Evolutionary conservation across 2,797 vertebrate species (phyloP).

Genomic region (Tenualosa thibaudeaui): DNA sequence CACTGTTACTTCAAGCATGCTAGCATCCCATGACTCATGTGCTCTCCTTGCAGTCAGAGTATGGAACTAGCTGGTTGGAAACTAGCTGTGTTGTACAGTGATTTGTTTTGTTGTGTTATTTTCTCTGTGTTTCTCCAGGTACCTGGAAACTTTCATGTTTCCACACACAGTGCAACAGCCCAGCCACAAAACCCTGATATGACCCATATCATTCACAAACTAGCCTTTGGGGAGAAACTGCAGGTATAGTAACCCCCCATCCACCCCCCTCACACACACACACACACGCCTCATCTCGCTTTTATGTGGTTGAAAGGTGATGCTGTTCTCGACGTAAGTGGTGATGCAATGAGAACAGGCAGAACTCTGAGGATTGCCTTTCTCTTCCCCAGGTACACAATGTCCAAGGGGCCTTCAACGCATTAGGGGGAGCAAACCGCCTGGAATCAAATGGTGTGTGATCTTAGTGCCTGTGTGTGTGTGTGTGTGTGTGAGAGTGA

Average conservation of each 20-base stretch:
- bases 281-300: neutral
- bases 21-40: neutral
- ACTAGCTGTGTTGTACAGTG: neutral
- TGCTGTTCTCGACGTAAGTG: neutral
- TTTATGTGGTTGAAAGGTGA: neutral
- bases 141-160: conserved; percentile 97
- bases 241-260: conserved; percentile 71
- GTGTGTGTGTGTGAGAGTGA: neutral
- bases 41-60: neutral
- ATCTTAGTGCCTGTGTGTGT: neutral
- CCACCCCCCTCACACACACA: neutral
- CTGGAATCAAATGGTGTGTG: conserved; percentile 85
- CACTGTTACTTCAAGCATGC: neutral
- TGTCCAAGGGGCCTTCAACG: conserved; percentile 95
- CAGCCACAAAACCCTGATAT: conserved; percentile 97
- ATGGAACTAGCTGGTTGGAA: too few species aligned
- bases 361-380: neutral
- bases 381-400: conserved; percentile 80
- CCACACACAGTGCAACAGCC: conserved; percentile 95
- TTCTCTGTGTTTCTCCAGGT: conserved; percentile 74
- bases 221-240: conserved; percentile 92
- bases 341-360: conserved; percentile 10
- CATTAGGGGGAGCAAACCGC: conserved; percentile 89
- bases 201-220: conserved; percentile 94
- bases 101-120: too few species aligned